Base-by-base conservation (phyloP, 2,113 vertebrate species). In the Pimephales promelas region DNA sequence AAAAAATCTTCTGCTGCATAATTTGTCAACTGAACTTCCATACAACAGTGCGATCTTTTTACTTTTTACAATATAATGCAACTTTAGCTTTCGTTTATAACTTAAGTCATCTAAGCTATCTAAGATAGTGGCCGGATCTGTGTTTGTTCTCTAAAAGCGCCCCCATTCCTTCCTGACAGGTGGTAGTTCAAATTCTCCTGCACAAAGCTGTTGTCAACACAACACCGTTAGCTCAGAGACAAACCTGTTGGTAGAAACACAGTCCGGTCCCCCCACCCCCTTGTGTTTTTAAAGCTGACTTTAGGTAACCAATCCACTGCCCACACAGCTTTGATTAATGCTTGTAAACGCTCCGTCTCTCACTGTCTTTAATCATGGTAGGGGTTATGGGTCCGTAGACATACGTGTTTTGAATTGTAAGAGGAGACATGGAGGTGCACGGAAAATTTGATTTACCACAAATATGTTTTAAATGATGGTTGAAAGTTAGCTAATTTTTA, bases 131-230 rank as follows among this genome's bases (percentile, higher is more conserved):
- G 36, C 59, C 36, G 79, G 82, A 90, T 88, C 57, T 83, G 59
- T 82, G 62, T 88, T 86, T 88, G 86, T 86, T 89, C 78, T 81
- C 36, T 73, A 66, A 73, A 88, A 84, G 79, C 75, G 77, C 74
- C 62, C 54, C 80, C 84, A 87, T 90, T 88, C 87, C 75, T 85
- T 84, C 77, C 81, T 85, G 85, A 86, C 88, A 89, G 88, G 84
- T 87, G 84, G 73, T 86, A 88, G 81, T 86, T 86, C 83, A 87
- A 87, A 83, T 56, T 79, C 75, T 86, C 82, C 83, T 64, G 73
- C 70, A 84, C 66, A 87, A 74, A 75, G 54, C 83, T 87, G 75
- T 88, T 88, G 86, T 90, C 88, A 89, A 85, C 88, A 87, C 56
- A 81, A 83, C 78, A 73, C 68, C 49, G 83, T 84, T 86, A 84